Evolutionary conservation across 2,113 vertebrate species (phyloP).

Genomic region (Eonycteris spelaea): DNA sequence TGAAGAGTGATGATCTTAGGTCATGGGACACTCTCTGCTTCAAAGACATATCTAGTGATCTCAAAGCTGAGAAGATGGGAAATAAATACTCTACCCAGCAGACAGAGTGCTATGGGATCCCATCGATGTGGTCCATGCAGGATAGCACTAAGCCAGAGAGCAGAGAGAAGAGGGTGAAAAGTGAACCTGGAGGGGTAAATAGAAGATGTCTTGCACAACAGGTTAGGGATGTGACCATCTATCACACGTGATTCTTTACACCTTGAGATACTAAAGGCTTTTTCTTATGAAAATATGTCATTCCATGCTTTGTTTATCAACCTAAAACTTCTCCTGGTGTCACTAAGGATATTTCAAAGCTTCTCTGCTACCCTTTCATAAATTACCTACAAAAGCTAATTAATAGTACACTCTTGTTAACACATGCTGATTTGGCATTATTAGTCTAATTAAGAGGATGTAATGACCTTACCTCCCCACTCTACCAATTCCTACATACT

Average conservation of each 20-base stretch:
- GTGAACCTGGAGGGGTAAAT: not conserved
- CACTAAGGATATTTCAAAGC: slow-evolving; percentile 62
- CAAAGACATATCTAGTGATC: not conserved
- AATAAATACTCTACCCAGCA: not conserved
- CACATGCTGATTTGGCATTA: slow-evolving; percentile 83
- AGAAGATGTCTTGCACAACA: not conserved
- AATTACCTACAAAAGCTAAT: slow-evolving; percentile 80
- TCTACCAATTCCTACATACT: slow-evolving; percentile 63
- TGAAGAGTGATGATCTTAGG: not conserved
- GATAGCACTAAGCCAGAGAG: not conserved
- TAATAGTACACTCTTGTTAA: slow-evolving; percentile 80
- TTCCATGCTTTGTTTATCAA: slow-evolving; percentile 78
- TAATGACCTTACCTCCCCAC: slow-evolving; percentile 70
- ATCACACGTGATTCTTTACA: slow-evolving; percentile 43
- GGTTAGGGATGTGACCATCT: not conserved
- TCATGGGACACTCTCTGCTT: not conserved
- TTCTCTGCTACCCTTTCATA: slow-evolving; percentile 75
- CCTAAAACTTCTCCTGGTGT: slow-evolving; percentile 73
- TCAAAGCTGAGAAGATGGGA: not conserved
- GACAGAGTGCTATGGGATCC: not conserved
- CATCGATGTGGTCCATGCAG: not conserved
- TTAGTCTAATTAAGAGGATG: slow-evolving; percentile 85
- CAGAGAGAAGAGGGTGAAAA: too few relatives aligned
- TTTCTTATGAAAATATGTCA: slow-evolving; percentile 73
- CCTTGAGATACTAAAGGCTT: slow-evolving; percentile 69